Base-by-base conservation (phyloP, 2,797 vertebrate species). In the Alauda arvensis region DNA sequence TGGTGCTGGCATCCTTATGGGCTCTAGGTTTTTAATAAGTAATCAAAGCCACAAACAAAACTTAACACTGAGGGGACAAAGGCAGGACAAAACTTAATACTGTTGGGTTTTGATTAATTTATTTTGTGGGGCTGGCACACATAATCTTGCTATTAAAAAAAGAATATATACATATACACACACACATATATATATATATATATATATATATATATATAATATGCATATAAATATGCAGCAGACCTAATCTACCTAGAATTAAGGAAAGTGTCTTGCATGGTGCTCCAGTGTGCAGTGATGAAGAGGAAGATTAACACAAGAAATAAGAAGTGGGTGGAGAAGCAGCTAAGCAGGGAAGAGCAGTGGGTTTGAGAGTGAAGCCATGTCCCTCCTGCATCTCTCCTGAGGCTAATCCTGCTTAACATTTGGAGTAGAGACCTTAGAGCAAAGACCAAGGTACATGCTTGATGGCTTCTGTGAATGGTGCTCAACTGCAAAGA, bases 351-450 rank as follows among this genome's bases (percentile, higher is more conserved):
- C 33, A 75, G 18, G 31, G 53, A 74, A 70, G 55, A 88, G 10
- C 14, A 70, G 14, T 23, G 12, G 8, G 14, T 51, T 66, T 77
- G 28, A 59, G 33, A 79, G 31, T 3, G 1, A 49, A 81, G 25
- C 31, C 0, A 0, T 55, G 19, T 40, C n/a, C 33, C 19, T 65
- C 16, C 14, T 20, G 10, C 39, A 29, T 17, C 29, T 51, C 28
- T 76, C 23, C 56, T 70, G 53, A 55, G 31, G 18, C 28, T 67
- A 20, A 18, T 4, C 1, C 19, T 65, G 51, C 42, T 60, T 43
- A 43, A 33, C 26, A 12, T 53, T 65, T 65, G 46, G 16, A 60
- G 33, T 21, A 19, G 31, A 76, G 51, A 56, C 39, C 28, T 71
- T 39, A 63, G 33, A 77, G 42, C 13, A 83, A 83, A 63, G 67